A percentile compares a stretch with the other conserved stretches of the same genome.
Evolutionary conservation across 2,113 vertebrate genomes (phyloP).

Genomic region (Grantiella picta): DNA sequence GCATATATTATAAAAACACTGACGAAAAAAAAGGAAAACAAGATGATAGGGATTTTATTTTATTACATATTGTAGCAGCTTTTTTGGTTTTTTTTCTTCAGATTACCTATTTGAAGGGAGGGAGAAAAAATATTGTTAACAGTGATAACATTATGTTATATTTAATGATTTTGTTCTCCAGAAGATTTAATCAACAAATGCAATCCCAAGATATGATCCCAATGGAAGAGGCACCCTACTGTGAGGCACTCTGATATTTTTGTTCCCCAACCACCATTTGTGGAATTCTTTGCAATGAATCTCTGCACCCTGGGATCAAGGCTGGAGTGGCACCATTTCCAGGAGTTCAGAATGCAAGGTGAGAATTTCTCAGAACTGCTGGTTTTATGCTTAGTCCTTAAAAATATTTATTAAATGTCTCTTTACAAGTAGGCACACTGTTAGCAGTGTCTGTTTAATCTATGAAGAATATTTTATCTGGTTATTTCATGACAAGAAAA

Average conservation of each 20-base stretch:
- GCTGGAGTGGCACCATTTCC: not conserved
- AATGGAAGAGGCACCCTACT: not conserved
- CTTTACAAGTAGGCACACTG: not conserved
- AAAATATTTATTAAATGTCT: not conserved
- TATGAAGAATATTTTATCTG: not conserved
- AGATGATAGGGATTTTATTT: not conserved
- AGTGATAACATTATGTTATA: not conserved
- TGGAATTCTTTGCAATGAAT: not conserved
- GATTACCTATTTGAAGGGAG: not conserved
- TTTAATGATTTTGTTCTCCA: not conserved
- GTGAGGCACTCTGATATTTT: not conserved
- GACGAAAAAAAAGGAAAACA: not conserved
- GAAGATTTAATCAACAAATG: not conserved
- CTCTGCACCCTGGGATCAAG: not conserved
- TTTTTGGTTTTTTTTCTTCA: not conserved
- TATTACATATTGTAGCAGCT: not conserved
- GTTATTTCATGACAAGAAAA: not conserved
- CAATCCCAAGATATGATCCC: not conserved
- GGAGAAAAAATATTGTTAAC: not conserved
- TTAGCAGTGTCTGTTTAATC: not conserved
- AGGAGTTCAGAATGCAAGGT: not conserved
- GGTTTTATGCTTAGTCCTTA: not conserved
- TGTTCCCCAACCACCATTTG: not conserved
- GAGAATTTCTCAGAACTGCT: not conserved
- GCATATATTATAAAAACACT: not conserved